Percentiles rank a stretch among this genome's conserved stretches.
These are phyloP conservation scores for Hormaphis cornu DNA, from an alignment of 1,140 invertebrate species.

Conservation along the genomic window DNA sequence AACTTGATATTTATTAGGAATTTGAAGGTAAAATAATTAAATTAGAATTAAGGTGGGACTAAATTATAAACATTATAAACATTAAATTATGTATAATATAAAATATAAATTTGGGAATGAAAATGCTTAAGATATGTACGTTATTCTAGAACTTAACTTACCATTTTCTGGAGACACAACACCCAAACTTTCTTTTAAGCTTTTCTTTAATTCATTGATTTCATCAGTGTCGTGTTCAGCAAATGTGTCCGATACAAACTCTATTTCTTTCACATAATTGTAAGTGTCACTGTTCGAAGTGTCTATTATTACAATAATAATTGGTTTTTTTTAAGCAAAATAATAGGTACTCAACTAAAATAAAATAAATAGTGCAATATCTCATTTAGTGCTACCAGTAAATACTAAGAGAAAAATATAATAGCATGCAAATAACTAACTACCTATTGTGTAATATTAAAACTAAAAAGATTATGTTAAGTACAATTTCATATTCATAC, in stretches of 20 bases:
- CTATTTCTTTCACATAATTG: conserved; percentile 24
- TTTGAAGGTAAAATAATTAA: not conserved
- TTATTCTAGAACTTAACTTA: conserved; percentile 10
- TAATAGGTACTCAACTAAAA: not conserved
- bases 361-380: conserved; percentile 1
- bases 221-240: conserved; percentile 18
- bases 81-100: not conserved
- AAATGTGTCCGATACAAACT: conserved; percentile 29
- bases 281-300: not conserved
- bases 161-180: conserved; percentile 26
- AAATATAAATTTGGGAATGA: too few species aligned
- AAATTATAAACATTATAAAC: not conserved
- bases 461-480: too few species aligned
- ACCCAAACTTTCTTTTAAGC: conserved; percentile 27
- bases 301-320: conserved; percentile 29
- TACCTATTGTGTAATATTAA: too few species aligned
- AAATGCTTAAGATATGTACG: not conserved
- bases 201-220: conserved; percentile 27
- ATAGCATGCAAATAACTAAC: not conserved
- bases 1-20: not conserved
- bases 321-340: not conserved
- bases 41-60: not conserved
- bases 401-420: not conserved
- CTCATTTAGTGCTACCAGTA: not conserved
- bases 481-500: too few species aligned